A percentile compares a stretch with the other conserved stretches of the same genome.
phyloP scores from a whole-genome alignment of 2,888 invertebrate species.

The Glaucopsyche alexis region DNA sequence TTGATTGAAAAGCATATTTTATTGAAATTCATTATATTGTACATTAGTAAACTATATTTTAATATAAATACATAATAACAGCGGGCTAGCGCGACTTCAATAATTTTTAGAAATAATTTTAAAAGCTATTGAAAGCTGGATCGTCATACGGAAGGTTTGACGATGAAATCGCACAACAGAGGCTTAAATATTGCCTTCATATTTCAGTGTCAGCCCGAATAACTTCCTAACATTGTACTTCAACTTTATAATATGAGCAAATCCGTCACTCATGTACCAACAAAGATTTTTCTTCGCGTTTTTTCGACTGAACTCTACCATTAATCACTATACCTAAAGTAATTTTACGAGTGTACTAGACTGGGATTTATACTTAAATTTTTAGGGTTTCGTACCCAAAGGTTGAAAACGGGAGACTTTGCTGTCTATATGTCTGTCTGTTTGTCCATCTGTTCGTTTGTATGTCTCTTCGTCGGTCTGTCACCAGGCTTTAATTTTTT shows the following conservation, averaged over 20 bases:
- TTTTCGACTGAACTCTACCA: constrained; percentile 22
- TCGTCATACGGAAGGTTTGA: constrained; percentile 68
- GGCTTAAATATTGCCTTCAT: constrained; percentile 70
- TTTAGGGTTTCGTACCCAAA: not conserved
- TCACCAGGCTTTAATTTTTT: no score
- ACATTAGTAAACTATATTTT: no score
- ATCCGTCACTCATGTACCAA: constrained; percentile 35
- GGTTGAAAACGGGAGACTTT: no score
- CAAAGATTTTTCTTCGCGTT: constrained; percentile 27
- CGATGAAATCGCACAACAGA: constrained; percentile 49
- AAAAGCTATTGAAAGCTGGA: constrained; percentile 56
- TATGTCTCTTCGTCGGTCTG: no score
- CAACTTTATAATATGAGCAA: constrained; percentile 41
- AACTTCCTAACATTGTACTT: constrained; percentile 63
- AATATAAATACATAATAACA: no score
- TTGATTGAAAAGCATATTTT: no score
- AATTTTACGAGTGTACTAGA: not conserved
- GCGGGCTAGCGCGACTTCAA: not conserved
- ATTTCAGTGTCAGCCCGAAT: constrained; percentile 69
- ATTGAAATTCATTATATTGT: no score
- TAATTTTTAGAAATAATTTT: constrained; percentile 43
- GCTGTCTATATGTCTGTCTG: no score
- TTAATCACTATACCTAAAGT: constrained; percentile 20
- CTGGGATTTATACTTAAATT: not conserved
- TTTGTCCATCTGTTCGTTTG: no score